Evolutionary conservation across 2,113 vertebrate species (phyloP), one percentile per base, ranked within the genome.

Genomic region (Phasianus colchicus): DNA sequence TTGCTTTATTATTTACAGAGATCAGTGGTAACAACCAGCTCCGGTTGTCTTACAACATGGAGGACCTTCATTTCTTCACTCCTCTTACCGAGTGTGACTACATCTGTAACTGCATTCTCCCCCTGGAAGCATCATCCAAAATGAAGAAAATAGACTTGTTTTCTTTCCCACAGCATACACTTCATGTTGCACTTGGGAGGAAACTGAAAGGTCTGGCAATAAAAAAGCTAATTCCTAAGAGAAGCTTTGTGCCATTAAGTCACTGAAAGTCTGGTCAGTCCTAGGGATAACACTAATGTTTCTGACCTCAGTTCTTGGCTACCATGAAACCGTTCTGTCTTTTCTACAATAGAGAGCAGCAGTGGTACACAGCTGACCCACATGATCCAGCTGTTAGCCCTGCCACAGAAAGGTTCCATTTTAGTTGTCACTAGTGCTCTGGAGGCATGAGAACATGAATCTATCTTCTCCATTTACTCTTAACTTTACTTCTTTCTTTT

Each of bases 131-230:
- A 65, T 16, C 32, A 72, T 30, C 25, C 5, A 8, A 84, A 87
- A 93, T 87, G 4, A 71, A 89, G 81, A 78, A 95, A 93, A 87
- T 38, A 84, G 74, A 15, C 10, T 82, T 79, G 27, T n/a, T 82
- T 91, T 69, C 2, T 65, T 88, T 93, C 55, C 60, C 50, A 65
- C 13, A 89, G 4, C 67, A 83, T 86, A 70, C 29, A 52, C 36
- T 88, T 86, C 38, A 55, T 63, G 12, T 10, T 83, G 30, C 60
- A 54, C 18, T 27, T 16, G 63, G 45, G 36, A 63, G 45, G 17
- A 18, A 89, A 73, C 45, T 29, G 69, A 20, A 11, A 63, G 43
- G 84, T 66, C 82, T 94, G 60, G 27, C 55, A 83, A 45, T 21
- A 80, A 45, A 65, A 85, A 30, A 86, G 5, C 45, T 58, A 54